These are phyloP conservation scores for Dasyornis broadbenti DNA, from an alignment of 2,113 vertebrate genomes.

Conservation along the genomic window DNA sequence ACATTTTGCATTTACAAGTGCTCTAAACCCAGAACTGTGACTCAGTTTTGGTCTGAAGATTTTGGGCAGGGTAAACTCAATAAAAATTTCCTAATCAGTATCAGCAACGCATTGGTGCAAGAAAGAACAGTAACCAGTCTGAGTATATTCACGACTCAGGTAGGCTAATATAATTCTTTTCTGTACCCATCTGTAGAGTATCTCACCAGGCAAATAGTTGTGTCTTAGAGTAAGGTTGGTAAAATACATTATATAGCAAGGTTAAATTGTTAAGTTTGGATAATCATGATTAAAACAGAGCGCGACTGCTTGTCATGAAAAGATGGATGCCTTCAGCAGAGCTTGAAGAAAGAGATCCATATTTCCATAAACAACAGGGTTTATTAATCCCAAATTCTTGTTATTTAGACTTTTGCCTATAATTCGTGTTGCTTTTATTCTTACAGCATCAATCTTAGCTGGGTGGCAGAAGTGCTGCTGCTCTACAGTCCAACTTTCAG, in stretches of 20 bases:
- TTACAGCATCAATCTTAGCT: background rate
- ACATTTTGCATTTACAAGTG: background rate
- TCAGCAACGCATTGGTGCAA: background rate
- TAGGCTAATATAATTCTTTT: background rate
- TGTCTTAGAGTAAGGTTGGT: background rate
- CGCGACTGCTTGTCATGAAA: rapidly evolving
- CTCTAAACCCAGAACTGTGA: background rate
- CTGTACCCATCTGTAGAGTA: background rate
- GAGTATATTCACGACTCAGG: background rate
- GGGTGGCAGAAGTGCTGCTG: background rate
- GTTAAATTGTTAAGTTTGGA: background rate
- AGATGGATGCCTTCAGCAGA: background rate
- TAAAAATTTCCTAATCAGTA: background rate
- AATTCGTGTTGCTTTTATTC: background rate
- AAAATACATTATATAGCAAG: background rate
- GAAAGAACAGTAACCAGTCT: background rate
- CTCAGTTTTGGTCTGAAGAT: background rate
- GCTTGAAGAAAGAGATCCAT: background rate
- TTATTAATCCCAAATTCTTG: background rate
- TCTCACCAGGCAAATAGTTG: background rate
- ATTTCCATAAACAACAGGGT: background rate
- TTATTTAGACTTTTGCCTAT: background rate
- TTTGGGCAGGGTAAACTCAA: background rate
- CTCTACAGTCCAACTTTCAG: background rate
- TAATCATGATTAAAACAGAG: background rate